phyloP scores from a whole-genome alignment of 1,140 invertebrate species.

The Zaprionus gabonicus region DNA sequence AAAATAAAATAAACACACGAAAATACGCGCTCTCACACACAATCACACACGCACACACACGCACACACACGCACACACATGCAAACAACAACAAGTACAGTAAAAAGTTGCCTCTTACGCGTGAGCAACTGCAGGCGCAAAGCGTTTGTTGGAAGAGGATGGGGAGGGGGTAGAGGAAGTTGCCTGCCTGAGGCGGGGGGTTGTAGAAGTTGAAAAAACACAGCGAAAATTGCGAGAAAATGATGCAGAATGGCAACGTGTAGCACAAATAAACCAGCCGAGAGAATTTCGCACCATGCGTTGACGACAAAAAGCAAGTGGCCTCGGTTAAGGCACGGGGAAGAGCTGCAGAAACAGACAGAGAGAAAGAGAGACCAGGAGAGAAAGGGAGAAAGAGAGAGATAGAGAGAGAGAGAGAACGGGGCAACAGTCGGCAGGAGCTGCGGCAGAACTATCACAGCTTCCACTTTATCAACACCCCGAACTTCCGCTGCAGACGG shows the following conservation, averaged over 20 bases:
- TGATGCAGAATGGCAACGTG: conserved; percentile 59
- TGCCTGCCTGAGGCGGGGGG: not conserved
- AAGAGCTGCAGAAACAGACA: not conserved
- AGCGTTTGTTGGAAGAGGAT: not conserved
- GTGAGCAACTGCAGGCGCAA: conserved; percentile 38
- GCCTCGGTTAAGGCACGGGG: not conserved
- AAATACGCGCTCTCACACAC: not conserved
- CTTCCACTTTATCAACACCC: conserved; percentile 64
- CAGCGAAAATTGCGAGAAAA: conserved; percentile 62
- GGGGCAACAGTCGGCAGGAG: not conserved
- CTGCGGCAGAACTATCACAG: conserved; percentile 55
- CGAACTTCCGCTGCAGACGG: conserved; percentile 59
- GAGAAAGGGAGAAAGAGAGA: not conserved
- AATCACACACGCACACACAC: not conserved
- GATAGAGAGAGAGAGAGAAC: not conserved
- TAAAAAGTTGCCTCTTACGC: conserved; percentile 52
- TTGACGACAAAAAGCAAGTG: conserved; percentile 38
- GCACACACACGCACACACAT: not conserved
- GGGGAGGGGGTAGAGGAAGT: not conserved
- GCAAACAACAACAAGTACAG: conserved; percentile 22
- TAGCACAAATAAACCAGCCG: conserved; percentile 50
- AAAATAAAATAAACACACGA: conserved; percentile 12
- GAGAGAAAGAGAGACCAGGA: not conserved
- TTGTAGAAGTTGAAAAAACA: conserved; percentile 12
- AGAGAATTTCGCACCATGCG: conserved; percentile 38